Conservation (phyloP, 2,888 invertebrate genomes). For the Drosophila seclusa region DNA sequence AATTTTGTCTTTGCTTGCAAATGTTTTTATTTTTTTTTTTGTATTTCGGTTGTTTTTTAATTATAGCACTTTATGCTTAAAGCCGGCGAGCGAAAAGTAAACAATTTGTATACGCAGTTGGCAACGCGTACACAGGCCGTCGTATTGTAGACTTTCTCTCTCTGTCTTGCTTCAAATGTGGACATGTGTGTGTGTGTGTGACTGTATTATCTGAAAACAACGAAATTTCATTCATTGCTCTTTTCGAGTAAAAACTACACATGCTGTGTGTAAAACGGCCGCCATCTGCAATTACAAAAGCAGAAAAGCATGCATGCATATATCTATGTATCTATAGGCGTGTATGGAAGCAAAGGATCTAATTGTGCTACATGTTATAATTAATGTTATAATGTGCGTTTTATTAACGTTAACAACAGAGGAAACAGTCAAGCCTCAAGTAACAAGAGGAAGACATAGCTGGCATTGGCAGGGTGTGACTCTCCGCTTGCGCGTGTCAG, state of each 20-base stretch:
- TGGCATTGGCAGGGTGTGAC: conserved; percentile 53
- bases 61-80: conserved; percentile 27
- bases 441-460: conserved; percentile 25
- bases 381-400: conserved; percentile 21
- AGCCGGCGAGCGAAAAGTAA: conserved; percentile 66
- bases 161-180: conserved; percentile 58
- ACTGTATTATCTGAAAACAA: conserved; percentile 67
- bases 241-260: conserved; percentile 74
- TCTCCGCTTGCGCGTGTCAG: conserved; percentile 55
- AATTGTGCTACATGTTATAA: conserved; percentile 40
- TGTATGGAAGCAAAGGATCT: conserved; percentile 19
- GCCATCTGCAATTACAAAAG: conserved; percentile 60
- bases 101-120: conserved; percentile 58
- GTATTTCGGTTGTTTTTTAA: conserved; percentile 29
- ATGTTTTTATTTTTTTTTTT: conserved; percentile 30
- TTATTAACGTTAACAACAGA: conserved; percentile 20
- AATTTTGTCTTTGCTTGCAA: conserved; percentile 16
- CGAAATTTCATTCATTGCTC: conserved; percentile 81
- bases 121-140: conserved; percentile 52
- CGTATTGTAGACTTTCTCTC: conserved; percentile 72
- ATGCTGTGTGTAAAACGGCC: conserved; percentile 45
- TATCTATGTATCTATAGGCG: not conserved
- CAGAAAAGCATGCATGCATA: conserved; percentile 2
- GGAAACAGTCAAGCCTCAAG: conserved; percentile 26
- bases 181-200: conserved; percentile 24